Conservation (phyloP, 2,797 vertebrate genomes). For the Tenualosa ilisha region DNA sequence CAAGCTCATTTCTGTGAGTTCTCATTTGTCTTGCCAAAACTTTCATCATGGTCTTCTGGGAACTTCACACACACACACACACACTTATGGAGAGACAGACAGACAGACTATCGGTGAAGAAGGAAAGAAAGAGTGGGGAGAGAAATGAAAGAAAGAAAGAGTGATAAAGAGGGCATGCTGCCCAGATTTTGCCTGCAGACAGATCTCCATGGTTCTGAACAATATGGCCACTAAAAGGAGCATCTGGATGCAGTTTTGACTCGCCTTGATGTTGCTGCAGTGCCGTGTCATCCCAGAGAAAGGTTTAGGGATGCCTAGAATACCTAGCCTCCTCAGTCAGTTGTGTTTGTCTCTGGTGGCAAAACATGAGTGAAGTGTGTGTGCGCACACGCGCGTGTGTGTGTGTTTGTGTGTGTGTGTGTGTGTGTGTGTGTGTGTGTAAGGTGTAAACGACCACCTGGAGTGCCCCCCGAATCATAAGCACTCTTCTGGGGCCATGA, state of each 20-base stretch:
- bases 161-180: not conserved
- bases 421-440: not conserved
- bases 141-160: not conserved
- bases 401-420: not conserved
- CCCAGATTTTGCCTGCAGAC: not conserved
- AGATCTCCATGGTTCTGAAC: slow-evolving; percentile 35
- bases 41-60: slow-evolving; percentile 38
- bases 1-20: slow-evolving; percentile 42
- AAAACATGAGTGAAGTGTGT: not conserved
- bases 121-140: not conserved
- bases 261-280: slow-evolving; percentile 35
- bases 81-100: not conserved
- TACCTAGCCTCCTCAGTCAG: not conserved
- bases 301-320: not conserved
- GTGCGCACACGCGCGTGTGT: not conserved
- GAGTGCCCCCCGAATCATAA: not conserved
- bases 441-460: not conserved
- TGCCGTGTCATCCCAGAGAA: slow-evolving; percentile 18
- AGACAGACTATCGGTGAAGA: not conserved
- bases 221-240: slow-evolving; percentile 36
- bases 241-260: slow-evolving; percentile 58
- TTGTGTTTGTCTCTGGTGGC: slow-evolving; percentile 2
- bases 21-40: slow-evolving; percentile 60
- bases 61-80: slow-evolving; percentile 39
- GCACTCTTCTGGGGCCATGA: not conserved